phyloP scores from a whole-genome alignment of 2,113 vertebrate species.

The Nestor notabilis region DNA sequence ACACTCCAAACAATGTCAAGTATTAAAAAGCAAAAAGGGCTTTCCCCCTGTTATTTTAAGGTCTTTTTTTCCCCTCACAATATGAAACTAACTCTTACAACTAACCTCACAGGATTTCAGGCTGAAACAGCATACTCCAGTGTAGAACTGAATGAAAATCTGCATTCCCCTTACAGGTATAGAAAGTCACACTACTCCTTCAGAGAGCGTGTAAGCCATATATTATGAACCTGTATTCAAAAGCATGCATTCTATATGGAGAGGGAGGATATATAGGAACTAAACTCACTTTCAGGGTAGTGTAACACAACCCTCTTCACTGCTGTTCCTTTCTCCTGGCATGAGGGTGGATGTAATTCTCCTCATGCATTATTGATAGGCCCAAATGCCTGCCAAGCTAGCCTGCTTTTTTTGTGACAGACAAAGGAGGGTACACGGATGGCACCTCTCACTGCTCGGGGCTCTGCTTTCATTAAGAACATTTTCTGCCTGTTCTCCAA shows the following conservation, averaged over 20 bases:
- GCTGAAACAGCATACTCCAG: background rate
- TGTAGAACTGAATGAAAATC: background rate
- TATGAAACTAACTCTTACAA: background rate
- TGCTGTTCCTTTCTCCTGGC: constrained; percentile 53
- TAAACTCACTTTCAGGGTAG: background rate
- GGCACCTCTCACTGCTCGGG: constrained; percentile 70
- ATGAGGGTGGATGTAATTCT: constrained; percentile 72
- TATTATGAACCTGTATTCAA: background rate
- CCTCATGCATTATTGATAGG: constrained; percentile 84
- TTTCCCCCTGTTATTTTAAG: background rate
- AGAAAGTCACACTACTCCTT: background rate
- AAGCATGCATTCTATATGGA: background rate
- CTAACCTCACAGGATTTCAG: background rate
- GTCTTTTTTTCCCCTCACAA: background rate
- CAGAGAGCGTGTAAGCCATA: background rate
- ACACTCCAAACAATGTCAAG: background rate
- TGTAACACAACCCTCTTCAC: constrained; percentile 26
- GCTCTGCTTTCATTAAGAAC: constrained; percentile 75
- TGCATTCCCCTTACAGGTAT: background rate
- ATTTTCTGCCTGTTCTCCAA: constrained; percentile 70
- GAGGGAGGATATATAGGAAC: background rate
- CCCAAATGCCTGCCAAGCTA: constrained; percentile 77
- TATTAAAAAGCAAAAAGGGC: background rate
- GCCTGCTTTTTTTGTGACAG: constrained; percentile 69
- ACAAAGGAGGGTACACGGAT: constrained; percentile 72